Base-by-base conservation (phyloP, 2,113 vertebrate species). In the Cebidichthys violaceus region DNA sequence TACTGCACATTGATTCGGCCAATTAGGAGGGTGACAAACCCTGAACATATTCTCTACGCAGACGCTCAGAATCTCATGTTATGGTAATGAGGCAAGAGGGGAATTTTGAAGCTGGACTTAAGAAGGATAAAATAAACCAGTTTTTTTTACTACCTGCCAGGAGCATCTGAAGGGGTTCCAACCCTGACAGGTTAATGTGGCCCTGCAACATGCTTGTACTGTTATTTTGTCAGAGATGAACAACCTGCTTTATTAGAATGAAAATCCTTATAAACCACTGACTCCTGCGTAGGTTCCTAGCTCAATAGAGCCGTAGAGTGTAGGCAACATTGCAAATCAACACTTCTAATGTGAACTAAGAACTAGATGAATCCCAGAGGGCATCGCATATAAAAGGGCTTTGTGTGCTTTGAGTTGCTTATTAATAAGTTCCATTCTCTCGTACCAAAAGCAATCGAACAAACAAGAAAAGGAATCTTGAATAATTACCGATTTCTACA, bases 11-110 rank as follows among this genome's bases (percentile, higher is more conserved):
- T 92, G 88, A 93, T 94, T 92, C 82, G 71, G 77, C 90, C 90
- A 93, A 91, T 94, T 92, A 94, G 83, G 89, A 77, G 82, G 83
- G 91, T 90, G 92, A 92, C 91, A 93, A 93, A 91, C 72, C 88
- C 89, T 78, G 84, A 82, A 92, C 62, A 4, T 82, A 70, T 73
- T 87, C 86, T 88, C 77, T 61, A 45, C 78, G 86, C 86, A 85
- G 81, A 83, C 72, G 22, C 85, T 75, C 78, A 31, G 84, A 88
- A 86, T 75, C 86, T 89, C 75, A 79, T 89, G 91, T 89, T 87
- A 86, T 73, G 77, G 85, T 90, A 89, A 90, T 85, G 82, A 86
- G 39, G 9, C 70, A 27, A 15, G 82, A 75, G 87, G 78, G 71
- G 70, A 67, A 86, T 70, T 82, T 43, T 72, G 47, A 69, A 79